A percentile compares a stretch with the other conserved stretches of the same genome.
Conservation (phyloP, 1,140 invertebrate genomes). For the Calephelis virginiensis region DNA sequence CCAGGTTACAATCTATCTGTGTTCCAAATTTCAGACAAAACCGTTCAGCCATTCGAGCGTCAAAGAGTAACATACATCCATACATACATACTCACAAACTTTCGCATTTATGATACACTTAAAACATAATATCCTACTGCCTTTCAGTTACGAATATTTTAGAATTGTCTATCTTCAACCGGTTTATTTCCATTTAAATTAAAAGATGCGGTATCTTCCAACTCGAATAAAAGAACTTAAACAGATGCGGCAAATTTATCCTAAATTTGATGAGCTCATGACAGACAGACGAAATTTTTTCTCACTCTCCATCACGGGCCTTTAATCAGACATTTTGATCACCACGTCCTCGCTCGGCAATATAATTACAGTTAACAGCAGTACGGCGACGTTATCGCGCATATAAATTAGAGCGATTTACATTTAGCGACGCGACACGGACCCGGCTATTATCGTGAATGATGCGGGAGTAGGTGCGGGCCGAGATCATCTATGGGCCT, state of each 20-base stretch:
- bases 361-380: constrained; percentile 78
- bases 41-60: no score
- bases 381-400: constrained; percentile 72
- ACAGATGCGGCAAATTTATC: constrained; percentile 32
- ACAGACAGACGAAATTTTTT: constrained; percentile 46
- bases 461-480: constrained; percentile 68
- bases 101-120: no score
- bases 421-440: constrained; percentile 69
- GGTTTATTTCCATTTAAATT: no score
- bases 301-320: constrained; percentile 52
- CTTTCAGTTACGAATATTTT: no score
- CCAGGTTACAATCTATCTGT: no score
- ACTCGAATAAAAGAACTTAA: constrained; percentile 6
- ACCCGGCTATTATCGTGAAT: constrained; percentile 68
- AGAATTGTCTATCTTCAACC: no score
- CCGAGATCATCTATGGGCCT: constrained; percentile 44
- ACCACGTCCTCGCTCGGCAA: constrained; percentile 74
- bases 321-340: constrained; percentile 75
- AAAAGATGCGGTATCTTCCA: no score
- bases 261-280: constrained; percentile 40
- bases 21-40: no score
- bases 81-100: no score
- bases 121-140: no score
- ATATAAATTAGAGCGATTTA: constrained; percentile 77
- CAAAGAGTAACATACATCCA: no score